Conservation (phyloP, 2,888 invertebrate species). For the Campoletis raptor region DNA sequence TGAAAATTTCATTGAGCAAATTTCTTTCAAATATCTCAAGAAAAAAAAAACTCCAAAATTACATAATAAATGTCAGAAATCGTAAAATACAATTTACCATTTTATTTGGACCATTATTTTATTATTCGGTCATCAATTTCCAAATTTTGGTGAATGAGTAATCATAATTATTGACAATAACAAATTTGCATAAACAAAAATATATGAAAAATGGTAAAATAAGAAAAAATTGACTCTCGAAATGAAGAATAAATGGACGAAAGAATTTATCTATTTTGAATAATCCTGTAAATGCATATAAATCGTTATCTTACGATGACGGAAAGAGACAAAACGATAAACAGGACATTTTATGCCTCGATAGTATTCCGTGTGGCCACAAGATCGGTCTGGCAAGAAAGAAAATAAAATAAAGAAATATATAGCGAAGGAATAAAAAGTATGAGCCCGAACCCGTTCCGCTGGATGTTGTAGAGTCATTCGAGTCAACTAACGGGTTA, state of each 20-base stretch:
- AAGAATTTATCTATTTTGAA: not conserved
- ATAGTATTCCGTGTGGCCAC: conserved; percentile 2
- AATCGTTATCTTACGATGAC: conserved; percentile 13
- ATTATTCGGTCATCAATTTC: no score
- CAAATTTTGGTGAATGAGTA: no score
- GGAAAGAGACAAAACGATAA: conserved; percentile 51
- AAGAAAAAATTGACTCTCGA: not conserved
- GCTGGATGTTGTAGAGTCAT: conserved; percentile 33
- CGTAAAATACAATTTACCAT: no score
- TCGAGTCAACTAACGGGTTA: conserved; percentile 48
- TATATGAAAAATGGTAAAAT: no score
- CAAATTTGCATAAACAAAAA: no score
- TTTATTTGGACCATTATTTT: no score
- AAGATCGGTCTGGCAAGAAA: conserved; percentile 27
- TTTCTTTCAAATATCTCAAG: no score
- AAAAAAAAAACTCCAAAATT: no score
- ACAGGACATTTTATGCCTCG: conserved; percentile 41
- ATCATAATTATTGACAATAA: no score
- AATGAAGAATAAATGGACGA: not conserved
- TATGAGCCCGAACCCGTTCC: conserved; percentile 44
- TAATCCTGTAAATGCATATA: conserved; percentile 19
- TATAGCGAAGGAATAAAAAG: conserved; percentile 22
- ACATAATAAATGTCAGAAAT: no score
- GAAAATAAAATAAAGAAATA: conserved; percentile 16
- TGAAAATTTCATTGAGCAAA: not conserved